Evolutionary conservation across 2,888 invertebrate species (phyloP), one percentile per base, ranked within the genome.

Genomic region (Sesia apiformis): DNA sequence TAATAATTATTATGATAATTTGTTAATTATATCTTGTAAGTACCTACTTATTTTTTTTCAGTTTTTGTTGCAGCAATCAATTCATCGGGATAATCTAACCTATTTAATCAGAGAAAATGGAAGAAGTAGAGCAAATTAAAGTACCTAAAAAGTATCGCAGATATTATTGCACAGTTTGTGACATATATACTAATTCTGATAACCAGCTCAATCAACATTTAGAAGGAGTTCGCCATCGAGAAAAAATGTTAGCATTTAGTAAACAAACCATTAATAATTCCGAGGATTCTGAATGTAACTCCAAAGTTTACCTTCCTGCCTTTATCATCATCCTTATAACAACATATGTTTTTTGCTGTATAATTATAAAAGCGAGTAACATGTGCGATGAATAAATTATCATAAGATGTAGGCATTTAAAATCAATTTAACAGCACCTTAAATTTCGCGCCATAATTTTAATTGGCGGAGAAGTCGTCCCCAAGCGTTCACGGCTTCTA

Each of bases 401-500:
- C 4, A 7, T 39, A 23, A 6, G 38, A 75, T 23, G 23, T 23
- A 23, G 23, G 23, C 72, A 76, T 77, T 75, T 72, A 70, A 73
- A 63, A 70, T 67, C 67, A 69, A 72, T 76, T 76, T 84, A 81
- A 83, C 71, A 76, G 72, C 69, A 70, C 82, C 84, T 90, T 83
- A 87, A 89, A 90, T 88, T 89, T 90, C 85, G 88, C 90, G 90
- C 90, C 87, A 86, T 81, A 80, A 85, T 86, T 90, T 88, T 89
- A 89, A 90, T 90, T 88, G 89, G 88, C 80, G 85, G 89, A 88
- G 84, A 84, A 81, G 82, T 82, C 86, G 85, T 88, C 84, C 89
- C 90, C 90, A 89, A 90, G 90, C 90, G 88, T 85, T 89, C 86
- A 81, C 84, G 89, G 90, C 90, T 90, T 90, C 85, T 89, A 85